phyloP scores from a whole-genome alignment of 2,888 invertebrate species.

The Calephelis perditalis region DNA sequence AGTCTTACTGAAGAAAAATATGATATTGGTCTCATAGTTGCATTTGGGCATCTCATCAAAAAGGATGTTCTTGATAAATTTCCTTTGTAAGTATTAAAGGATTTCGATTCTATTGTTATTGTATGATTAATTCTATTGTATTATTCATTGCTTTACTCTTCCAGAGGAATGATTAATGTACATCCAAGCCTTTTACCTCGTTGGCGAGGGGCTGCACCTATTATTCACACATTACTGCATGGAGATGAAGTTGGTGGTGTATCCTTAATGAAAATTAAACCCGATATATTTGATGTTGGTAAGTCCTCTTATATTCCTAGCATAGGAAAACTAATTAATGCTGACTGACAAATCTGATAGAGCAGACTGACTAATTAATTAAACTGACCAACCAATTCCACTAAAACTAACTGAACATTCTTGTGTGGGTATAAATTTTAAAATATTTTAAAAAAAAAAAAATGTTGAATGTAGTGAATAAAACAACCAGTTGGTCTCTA shows the following conservation, averaged over 20 bases:
- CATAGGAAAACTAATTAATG: too few relatives aligned
- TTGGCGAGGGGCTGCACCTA: constrained; percentile 96
- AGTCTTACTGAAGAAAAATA: constrained; percentile 69
- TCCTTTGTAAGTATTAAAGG: constrained; percentile 82
- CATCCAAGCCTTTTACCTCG: constrained; percentile 94
- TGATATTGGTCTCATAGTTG: constrained; percentile 93
- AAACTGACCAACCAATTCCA: too few relatives aligned
- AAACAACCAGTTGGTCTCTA: too few relatives aligned
- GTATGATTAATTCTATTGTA: neutral
- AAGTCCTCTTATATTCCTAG: constrained; percentile 34
- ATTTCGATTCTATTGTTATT: neutral
- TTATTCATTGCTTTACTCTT: constrained; percentile 31
- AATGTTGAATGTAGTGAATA: too few relatives aligned
- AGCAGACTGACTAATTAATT: too few relatives aligned
- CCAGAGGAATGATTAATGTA: constrained; percentile 94
- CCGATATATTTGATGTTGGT: constrained; percentile 90
- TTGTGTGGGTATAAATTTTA: too few relatives aligned
- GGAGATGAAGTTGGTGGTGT: constrained; percentile 90
- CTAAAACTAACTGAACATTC: too few relatives aligned
- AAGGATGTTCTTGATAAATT: constrained; percentile 85
- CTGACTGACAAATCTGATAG: too few relatives aligned
- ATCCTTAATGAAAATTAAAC: constrained; percentile 91
- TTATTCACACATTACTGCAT: constrained; percentile 89
- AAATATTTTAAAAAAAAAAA: too few relatives aligned
- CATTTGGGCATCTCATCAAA: constrained; percentile 95